Evolutionary conservation across 2,888 invertebrate species (phyloP).

Genomic region (Cephus pygmeus): DNA sequence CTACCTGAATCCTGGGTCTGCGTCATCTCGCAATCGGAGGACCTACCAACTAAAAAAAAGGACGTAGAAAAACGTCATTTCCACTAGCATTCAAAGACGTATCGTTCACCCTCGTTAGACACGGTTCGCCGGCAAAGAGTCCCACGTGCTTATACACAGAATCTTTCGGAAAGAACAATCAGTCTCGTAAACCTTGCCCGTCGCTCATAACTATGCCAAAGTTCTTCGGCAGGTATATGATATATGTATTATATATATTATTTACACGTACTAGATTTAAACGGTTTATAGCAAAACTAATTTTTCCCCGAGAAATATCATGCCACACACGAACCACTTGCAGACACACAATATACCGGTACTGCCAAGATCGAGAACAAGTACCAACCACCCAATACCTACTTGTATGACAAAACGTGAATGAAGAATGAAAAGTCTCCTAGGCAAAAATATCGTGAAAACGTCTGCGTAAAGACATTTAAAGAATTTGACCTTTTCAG

Average conservation of each 20-base stretch:
- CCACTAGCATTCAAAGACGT: background rate
- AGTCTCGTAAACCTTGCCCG: background rate
- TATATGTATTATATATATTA: background rate
- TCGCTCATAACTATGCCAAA: background rate
- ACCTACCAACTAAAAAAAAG: background rate
- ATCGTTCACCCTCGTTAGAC: background rate
- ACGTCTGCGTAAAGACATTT: background rate
- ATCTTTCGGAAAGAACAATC: background rate
- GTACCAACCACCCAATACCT: background rate
- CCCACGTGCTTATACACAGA: background rate
- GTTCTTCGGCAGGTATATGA: background rate
- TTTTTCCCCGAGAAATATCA: background rate
- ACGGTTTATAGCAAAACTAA: too few species aligned
- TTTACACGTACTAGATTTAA: too few species aligned
- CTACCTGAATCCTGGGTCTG: constrained; percentile 1
- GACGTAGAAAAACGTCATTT: background rate
- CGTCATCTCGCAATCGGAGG: background rate
- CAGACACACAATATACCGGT: too few species aligned
- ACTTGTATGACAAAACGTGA: background rate
- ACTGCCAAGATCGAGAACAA: too few species aligned
- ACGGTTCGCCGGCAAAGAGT: background rate
- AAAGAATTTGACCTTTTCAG: constrained; percentile 1
- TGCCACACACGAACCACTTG: background rate
- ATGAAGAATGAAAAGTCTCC: background rate
- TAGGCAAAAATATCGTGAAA: background rate